These are phyloP conservation scores for Coreoperca whiteheadi DNA, from an alignment of 2,113 vertebrate species.

Conservation along the genomic window DNA sequence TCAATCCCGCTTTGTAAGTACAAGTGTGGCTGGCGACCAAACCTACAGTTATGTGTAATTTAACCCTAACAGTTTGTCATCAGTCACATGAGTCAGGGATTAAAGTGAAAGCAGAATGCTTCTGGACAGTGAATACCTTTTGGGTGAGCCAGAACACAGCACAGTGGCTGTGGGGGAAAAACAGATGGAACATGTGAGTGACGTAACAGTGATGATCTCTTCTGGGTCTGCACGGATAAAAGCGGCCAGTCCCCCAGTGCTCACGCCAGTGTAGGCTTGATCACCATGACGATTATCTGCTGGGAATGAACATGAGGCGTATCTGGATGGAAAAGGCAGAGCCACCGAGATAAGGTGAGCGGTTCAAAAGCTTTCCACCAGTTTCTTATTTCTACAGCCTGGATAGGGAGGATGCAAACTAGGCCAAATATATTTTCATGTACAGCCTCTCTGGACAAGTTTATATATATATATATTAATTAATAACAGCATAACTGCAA, in stretches of 20 bases:
- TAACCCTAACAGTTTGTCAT: not conserved
- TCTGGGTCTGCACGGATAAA: constrained; percentile 56
- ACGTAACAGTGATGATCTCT: constrained; percentile 52
- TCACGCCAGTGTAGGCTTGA: not conserved
- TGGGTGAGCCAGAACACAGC: constrained; percentile 9
- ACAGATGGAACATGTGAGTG: constrained; percentile 20
- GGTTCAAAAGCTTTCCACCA: not conserved
- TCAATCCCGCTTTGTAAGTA: no score
- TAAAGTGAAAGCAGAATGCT: not conserved
- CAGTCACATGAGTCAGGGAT: constrained; percentile 1
- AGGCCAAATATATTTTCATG: not conserved
- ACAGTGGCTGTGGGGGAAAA: not conserved
- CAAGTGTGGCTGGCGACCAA: not conserved
- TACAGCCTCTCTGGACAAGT: not conserved
- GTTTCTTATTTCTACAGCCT: not conserved
- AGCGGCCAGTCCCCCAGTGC: constrained; percentile 16
- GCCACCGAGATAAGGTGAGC: constrained; percentile 38
- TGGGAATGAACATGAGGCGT: constrained; percentile 13
- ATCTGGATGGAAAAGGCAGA: constrained; percentile 4
- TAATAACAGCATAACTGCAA: not conserved
- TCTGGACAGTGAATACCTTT: not conserved
- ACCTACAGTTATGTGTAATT: not conserved
- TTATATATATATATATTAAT: not conserved
- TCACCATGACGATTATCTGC: not conserved
- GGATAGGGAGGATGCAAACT: not conserved